Conservation (phyloP, 2,113 vertebrate species). For the Psammodynastes pulverulentus region DNA sequence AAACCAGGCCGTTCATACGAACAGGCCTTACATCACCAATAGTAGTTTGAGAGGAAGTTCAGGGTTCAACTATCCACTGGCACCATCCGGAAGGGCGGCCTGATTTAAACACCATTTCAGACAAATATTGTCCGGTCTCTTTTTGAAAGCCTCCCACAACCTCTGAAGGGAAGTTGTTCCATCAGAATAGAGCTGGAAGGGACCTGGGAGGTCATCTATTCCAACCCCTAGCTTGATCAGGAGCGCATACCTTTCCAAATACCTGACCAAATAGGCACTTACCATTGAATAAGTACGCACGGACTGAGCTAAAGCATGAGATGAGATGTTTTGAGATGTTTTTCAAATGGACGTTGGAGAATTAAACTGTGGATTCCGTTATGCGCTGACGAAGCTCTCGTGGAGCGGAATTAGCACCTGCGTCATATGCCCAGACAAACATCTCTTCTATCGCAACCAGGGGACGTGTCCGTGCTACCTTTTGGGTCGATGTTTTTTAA, state of each 20-base stretch:
- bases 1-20: not conserved
- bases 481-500: slow-evolving; percentile 1
- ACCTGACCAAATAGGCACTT: not conserved
- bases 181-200: too few relatives aligned
- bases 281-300: not conserved
- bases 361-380: not conserved
- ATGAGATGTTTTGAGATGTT: not conserved
- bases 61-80: not conserved
- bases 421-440: not conserved
- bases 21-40: not conserved
- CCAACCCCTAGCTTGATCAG: too few relatives aligned
- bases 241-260: not conserved
- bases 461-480: not conserved
- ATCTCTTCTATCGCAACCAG: not conserved
- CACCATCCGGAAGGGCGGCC: not conserved
- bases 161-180: too few relatives aligned
- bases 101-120: not conserved
- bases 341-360: not conserved
- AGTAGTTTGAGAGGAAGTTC: not conserved
- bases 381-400: not conserved
- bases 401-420: slow-evolving; percentile 14
- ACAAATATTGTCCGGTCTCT: too few relatives aligned
- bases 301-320: not conserved
- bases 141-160: too few relatives aligned
- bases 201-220: too few relatives aligned